Conservation (phyloP, 2,888 invertebrate genomes). For the Cosmorhoe ocellata region DNA sequence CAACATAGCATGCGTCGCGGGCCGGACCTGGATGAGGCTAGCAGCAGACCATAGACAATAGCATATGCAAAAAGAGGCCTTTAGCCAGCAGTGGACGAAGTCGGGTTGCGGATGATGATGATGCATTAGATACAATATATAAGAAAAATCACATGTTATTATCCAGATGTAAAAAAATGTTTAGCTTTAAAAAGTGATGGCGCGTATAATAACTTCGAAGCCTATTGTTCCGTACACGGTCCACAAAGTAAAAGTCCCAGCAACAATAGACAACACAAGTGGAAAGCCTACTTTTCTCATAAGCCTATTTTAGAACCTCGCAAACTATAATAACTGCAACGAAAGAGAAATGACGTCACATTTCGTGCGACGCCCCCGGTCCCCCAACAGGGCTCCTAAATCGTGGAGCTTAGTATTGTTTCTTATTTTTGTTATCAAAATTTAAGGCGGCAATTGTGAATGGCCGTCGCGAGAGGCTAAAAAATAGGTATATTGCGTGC, state of each 20-base stretch:
- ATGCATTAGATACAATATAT: too few species aligned
- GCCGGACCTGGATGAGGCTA: too few species aligned
- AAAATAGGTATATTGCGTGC: slow-evolving; percentile 67
- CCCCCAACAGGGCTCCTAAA: slow-evolving; percentile 32
- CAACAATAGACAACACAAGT: slow-evolving; percentile 3
- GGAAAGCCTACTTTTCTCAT: slow-evolving; percentile 1
- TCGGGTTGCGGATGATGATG: too few species aligned
- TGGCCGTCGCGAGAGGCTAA: slow-evolving; percentile 49
- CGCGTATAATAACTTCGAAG: background rate
- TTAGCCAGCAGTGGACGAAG: too few species aligned
- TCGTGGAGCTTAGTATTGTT: slow-evolving; percentile 42
- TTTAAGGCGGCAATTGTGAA: slow-evolving; percentile 51
- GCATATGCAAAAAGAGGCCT: too few species aligned
- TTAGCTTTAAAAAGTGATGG: too few species aligned
- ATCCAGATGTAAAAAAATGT: too few species aligned
- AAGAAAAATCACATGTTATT: too few species aligned
- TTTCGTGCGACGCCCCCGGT: slow-evolving; percentile 40
- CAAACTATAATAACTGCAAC: slow-evolving; percentile 30
- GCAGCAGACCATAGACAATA: too few species aligned
- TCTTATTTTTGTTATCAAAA: slow-evolving; percentile 56
- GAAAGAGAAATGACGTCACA: slow-evolving; percentile 32
- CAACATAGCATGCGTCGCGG: too few species aligned
- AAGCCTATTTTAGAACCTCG: slow-evolving; percentile 21
- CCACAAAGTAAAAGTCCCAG: slow-evolving; percentile 5
- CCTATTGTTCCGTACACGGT: background rate